A percentile compares a stretch with the other conserved stretches of the same genome.
Evolutionary conservation across 1,140 invertebrate genomes (phyloP).

Genomic region (Micrasema longulum): DNA sequence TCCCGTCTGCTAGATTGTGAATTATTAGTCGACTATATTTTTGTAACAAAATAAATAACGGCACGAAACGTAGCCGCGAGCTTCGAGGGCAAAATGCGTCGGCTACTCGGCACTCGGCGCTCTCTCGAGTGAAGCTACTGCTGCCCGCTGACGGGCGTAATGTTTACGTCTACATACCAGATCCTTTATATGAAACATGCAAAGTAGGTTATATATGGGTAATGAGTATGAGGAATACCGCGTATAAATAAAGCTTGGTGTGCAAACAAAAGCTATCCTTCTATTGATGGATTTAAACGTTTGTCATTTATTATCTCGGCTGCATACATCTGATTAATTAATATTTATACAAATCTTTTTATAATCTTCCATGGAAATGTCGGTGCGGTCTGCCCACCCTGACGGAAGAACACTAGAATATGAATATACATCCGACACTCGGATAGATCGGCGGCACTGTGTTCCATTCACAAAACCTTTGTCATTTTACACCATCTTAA

Average conservation of each 20-base stretch:
- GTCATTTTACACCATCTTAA: conserved; percentile 48
- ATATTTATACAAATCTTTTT: conserved; percentile 11
- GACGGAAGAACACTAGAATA: conserved; percentile 35
- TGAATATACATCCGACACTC: conserved; percentile 47
- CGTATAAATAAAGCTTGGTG: conserved; percentile 52
- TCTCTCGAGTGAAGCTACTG: conserved; percentile 25
- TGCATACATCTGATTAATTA: conserved; percentile 48
- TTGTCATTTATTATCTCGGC: conserved; percentile 54
- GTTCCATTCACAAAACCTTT: conserved; percentile 51
- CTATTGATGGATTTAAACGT: conserved; percentile 52
- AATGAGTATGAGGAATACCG: conserved; percentile 53
- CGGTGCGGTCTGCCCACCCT: conserved; percentile 1
- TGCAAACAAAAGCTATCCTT: conserved; percentile 51
- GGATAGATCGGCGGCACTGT: conserved; percentile 46
- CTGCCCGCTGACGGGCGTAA: conserved; percentile 26
- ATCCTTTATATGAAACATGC: conserved; percentile 50
- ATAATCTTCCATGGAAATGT: conserved; percentile 8
- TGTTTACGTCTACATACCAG: conserved; percentile 40
- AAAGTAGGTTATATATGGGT: conserved; percentile 50
- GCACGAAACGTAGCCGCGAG: conserved; percentile 31
- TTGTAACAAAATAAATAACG: conserved; percentile 46
- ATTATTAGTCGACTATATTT: conserved; percentile 50
- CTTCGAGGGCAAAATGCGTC: conserved; percentile 15
- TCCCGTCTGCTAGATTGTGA: conserved; percentile 39
- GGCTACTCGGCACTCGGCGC: not conserved